Percentiles rank a stretch among this genome's conserved stretches.
Evolutionary conservation across 1,140 invertebrate species (phyloP).

Genomic region (Spodoptera frugiperda): DNA sequence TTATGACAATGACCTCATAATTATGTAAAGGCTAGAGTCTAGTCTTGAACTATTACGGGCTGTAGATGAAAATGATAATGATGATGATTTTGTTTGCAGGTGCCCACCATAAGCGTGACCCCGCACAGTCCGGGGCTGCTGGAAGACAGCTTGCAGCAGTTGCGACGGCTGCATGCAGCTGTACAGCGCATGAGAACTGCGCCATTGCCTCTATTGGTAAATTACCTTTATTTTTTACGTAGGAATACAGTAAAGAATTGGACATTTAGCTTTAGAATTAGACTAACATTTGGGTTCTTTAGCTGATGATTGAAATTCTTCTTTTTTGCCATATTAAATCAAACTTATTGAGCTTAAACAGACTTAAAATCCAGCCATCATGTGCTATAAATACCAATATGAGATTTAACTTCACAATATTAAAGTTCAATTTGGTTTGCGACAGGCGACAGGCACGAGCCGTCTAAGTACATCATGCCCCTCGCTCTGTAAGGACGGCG

Average conservation of each 20-base stretch:
- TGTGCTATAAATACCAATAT: background rate
- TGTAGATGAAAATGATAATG: too few relatives aligned
- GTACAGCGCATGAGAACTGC: conserved; percentile 92
- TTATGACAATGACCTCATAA: too few relatives aligned
- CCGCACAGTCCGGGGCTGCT: conserved; percentile 91
- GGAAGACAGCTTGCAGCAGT: conserved; percentile 92
- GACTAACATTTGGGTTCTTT: too few relatives aligned
- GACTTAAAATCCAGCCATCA: too few relatives aligned
- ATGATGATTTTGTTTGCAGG: conserved; percentile 68
- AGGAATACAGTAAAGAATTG: background rate
- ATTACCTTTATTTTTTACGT: background rate
- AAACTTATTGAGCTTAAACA: too few relatives aligned
- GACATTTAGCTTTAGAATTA: background rate
- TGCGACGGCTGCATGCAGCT: conserved; percentile 91
- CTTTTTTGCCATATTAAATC: too few relatives aligned
- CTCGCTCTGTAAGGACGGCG: conserved; percentile 88
- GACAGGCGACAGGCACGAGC: conserved; percentile 70
- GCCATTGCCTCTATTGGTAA: conserved; percentile 80
- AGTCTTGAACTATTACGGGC: too few relatives aligned
- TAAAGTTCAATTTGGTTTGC: background rate
- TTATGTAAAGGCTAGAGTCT: too few relatives aligned
- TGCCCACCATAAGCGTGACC: conserved; percentile 94
- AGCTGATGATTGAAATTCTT: too few relatives aligned
- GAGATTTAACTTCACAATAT: background rate
- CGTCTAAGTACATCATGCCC: conserved; percentile 92